phyloP scores from a whole-genome alignment of 2,888 invertebrate genomes.

The Reticulitermes lucifugus region DNA sequence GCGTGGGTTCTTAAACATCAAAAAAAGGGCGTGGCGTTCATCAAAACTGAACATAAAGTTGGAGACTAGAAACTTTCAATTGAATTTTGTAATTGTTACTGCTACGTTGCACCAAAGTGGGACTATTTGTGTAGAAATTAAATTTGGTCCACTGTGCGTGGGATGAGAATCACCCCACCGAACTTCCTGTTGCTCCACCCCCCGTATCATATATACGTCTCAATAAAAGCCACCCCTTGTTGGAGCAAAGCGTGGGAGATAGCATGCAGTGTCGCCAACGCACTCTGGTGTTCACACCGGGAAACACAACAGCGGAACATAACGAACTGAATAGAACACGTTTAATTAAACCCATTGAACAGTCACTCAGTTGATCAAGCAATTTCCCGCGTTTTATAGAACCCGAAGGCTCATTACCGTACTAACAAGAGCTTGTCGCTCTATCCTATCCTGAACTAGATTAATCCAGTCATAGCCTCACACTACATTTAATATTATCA shows the following conservation, averaged over 20 bases:
- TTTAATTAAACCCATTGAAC: too few relatives aligned
- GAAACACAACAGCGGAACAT: neutral
- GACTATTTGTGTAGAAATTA: neutral
- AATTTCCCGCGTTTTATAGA: too few relatives aligned
- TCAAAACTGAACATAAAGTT: neutral
- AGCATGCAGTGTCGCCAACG: neutral
- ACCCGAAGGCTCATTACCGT: too few relatives aligned
- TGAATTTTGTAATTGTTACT: neutral
- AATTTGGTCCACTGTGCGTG: slow-evolving; percentile 17
- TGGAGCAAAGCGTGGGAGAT: neutral
- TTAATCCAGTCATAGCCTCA: too few relatives aligned
- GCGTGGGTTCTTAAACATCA: too few relatives aligned
- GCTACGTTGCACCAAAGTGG: neutral
- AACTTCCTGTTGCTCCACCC: slow-evolving; percentile 25
- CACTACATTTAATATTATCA: too few relatives aligned
- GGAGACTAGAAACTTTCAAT: neutral
- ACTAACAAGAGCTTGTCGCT: too few relatives aligned
- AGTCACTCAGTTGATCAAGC: too few relatives aligned
- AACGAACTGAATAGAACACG: neutral
- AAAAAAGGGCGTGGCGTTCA: neutral
- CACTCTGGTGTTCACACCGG: neutral
- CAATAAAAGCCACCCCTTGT: slow-evolving; percentile 8
- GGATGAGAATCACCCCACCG: neutral
- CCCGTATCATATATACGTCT: slow-evolving; percentile 4
- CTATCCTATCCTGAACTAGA: too few relatives aligned